These are phyloP conservation scores for Drosophila testacea DNA, from an alignment of 2,888 invertebrate species.

Conservation along the genomic window DNA sequence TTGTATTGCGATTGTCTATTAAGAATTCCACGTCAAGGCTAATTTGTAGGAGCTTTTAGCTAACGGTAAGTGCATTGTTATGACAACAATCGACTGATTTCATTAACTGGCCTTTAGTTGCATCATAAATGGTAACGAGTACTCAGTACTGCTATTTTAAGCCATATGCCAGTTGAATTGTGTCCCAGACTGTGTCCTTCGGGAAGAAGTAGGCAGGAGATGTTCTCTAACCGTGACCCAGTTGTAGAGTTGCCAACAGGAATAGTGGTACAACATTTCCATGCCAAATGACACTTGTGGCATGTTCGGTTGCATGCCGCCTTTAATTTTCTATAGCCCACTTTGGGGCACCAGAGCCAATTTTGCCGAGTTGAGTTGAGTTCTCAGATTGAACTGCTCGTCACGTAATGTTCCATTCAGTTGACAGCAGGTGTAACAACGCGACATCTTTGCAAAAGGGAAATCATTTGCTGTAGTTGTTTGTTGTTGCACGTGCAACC, in stretches of 20 bases:
- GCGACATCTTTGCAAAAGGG: constrained; percentile 26
- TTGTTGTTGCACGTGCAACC: constrained; percentile 46
- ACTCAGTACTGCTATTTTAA: constrained; percentile 9
- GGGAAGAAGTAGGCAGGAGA: neutral
- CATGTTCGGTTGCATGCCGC: constrained; percentile 6
- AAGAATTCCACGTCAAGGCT: constrained; percentile 22
- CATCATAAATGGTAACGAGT: constrained; percentile 38
- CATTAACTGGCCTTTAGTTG: constrained; percentile 49
- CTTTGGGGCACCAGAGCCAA: constrained; percentile 13
- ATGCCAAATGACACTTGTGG: constrained; percentile 30
- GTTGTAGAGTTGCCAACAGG: neutral
- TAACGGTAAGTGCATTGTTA: constrained; percentile 18
- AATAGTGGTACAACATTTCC: neutral
- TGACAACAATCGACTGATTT: constrained; percentile 31
- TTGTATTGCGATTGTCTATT: constrained; percentile 29
- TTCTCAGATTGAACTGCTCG: constrained; percentile 37
- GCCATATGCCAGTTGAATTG: constrained; percentile 38
- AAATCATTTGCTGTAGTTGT: constrained; percentile 35
- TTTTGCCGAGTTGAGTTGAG: constrained; percentile 4
- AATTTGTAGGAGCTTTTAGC: constrained; percentile 18
- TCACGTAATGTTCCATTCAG: constrained; percentile 44
- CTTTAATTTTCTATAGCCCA: constrained; percentile 28
- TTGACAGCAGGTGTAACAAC: constrained; percentile 29
- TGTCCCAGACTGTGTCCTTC: neutral
- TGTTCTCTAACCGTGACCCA: constrained; percentile 15